These are phyloP conservation scores for Myiozetetes cayanensis DNA, from an alignment of 2,113 vertebrate genomes.

Conservation along the genomic window DNA sequence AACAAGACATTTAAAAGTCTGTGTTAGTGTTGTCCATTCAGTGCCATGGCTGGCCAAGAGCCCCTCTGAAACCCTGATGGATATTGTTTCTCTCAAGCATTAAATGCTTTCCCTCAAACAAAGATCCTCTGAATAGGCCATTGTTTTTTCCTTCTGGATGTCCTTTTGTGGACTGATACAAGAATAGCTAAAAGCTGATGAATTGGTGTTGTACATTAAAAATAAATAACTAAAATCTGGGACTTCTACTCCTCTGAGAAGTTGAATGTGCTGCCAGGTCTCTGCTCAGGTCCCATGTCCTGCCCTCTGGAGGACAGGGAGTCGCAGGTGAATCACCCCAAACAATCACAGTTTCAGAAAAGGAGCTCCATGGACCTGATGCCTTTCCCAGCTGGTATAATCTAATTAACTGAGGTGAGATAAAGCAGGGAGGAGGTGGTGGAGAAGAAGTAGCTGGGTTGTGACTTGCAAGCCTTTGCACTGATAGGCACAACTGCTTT, in stretches of 20 bases:
- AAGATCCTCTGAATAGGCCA: constrained; percentile 48
- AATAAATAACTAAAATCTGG: not conserved
- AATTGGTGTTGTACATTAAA: not conserved
- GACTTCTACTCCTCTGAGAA: not conserved
- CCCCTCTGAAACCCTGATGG: not conserved
- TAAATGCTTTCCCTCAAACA: constrained; percentile 31
- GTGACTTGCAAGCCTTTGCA: not conserved
- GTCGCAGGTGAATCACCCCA: not conserved
- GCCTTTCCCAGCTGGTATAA: not conserved
- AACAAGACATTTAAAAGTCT: not conserved
- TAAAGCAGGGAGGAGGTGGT: not conserved
- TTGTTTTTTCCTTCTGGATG: constrained; percentile 50
- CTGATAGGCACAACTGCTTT: accelerated
- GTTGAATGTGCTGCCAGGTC: not conserved
- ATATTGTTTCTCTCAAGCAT: constrained; percentile 28
- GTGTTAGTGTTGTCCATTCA: not conserved
- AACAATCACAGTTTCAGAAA: not conserved
- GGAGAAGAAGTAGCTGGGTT: not conserved
- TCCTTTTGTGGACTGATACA: constrained; percentile 19
- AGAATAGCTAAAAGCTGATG: constrained; percentile 44
- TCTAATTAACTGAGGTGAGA: not conserved
- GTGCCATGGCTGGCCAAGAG: not conserved
- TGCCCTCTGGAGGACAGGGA: not conserved
- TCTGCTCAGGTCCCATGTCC: not conserved
- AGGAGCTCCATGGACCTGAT: accelerated